A percentile compares a stretch with the other conserved stretches of the same genome.
These are phyloP conservation scores for Lepilemur septentrionalis DNA, from an alignment of 2,797 vertebrate genomes.

Conservation along the genomic window DNA sequence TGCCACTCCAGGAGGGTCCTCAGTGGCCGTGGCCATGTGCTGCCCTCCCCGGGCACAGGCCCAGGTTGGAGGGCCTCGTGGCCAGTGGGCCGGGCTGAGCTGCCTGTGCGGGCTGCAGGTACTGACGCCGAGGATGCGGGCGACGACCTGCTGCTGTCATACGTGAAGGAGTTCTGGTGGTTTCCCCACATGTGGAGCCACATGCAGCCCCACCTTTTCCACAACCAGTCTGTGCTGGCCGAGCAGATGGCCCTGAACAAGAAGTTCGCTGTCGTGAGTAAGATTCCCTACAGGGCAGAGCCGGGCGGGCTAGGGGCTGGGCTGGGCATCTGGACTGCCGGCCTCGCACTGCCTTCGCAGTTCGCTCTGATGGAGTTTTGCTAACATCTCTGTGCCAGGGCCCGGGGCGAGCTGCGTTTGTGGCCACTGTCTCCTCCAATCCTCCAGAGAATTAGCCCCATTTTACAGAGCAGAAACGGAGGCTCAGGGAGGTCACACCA, in stretches of 20 bases:
- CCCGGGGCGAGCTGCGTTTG: not conserved
- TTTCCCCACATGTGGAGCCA: slow-evolving; percentile 99
- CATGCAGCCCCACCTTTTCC: slow-evolving; percentile 99
- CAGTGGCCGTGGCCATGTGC: accelerated
- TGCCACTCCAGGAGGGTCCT: not conserved
- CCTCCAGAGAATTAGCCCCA: not conserved
- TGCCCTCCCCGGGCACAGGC: accelerated
- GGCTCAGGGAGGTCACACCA: not conserved
- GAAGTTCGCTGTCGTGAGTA: slow-evolving; percentile 97
- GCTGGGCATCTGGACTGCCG: not conserved
- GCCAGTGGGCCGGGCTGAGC: not conserved
- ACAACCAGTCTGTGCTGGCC: slow-evolving; percentile 97
- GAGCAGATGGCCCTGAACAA: slow-evolving; percentile 99
- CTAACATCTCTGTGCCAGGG: not conserved
- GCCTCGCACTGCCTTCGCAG: not conserved
- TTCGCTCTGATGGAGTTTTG: not conserved
- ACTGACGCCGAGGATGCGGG: slow-evolving; percentile 97
- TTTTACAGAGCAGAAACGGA: not conserved
- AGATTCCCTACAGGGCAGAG: slow-evolving; percentile 67
- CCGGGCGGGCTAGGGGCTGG: not conserved
- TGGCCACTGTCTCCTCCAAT: not conserved
- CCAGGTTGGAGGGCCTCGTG: not conserved
- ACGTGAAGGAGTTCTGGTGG: slow-evolving; percentile 98
- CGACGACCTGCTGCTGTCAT: slow-evolving; percentile 96
- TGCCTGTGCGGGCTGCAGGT: slow-evolving; percentile 82